Evolutionary conservation across 35 echinoderm and acorn worm species (phyloP).

Genomic region (Eucidaris tribuloides): DNA sequence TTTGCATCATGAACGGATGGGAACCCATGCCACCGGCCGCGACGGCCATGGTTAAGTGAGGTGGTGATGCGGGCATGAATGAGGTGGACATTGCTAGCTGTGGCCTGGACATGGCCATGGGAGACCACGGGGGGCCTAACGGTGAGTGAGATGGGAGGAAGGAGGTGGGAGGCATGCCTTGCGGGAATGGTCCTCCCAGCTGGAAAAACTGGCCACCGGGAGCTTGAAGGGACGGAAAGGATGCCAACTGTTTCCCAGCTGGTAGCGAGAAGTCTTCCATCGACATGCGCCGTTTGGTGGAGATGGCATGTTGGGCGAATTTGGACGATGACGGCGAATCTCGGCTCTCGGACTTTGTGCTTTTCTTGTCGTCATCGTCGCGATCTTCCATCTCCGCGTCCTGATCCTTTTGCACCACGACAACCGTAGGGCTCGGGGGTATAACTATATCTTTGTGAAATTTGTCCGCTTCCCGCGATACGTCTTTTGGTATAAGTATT

Average conservation of each 20-base stretch:
- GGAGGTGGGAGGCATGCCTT: conserved; percentile 67
- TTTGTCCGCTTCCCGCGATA: conserved; percentile 34
- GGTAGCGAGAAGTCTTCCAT: conserved; percentile 8
- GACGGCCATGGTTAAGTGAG: conserved; percentile 59
- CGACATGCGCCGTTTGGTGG: conserved; percentile 5
- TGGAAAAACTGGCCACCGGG: conserved; percentile 53
- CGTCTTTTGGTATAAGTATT: conserved; percentile 86
- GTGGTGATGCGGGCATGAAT: conserved; percentile 27
- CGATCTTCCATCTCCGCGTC: conserved; percentile 5
- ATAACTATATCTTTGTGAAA: conserved; percentile 44
- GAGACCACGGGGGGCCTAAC: conserved; percentile 38
- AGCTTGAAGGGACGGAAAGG: conserved; percentile 10
- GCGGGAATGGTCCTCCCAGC: conserved; percentile 54
- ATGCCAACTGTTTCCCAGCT: neutral
- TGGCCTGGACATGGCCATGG: conserved; percentile 17
- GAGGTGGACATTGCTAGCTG: conserved; percentile 16
- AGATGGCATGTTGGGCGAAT: neutral
- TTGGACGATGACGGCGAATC: conserved; percentile 26
- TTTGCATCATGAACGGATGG: conserved; percentile 15
- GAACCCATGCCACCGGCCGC: conserved; percentile 1
- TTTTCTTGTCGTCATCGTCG: conserved; percentile 18
- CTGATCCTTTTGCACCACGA: conserved; percentile 27
- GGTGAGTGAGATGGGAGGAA: conserved; percentile 70
- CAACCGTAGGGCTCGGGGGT: conserved; percentile 71
- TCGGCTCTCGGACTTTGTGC: conserved; percentile 6